Conservation (phyloP, 1,140 invertebrate species). For the Phenacoccus solenopsis region DNA sequence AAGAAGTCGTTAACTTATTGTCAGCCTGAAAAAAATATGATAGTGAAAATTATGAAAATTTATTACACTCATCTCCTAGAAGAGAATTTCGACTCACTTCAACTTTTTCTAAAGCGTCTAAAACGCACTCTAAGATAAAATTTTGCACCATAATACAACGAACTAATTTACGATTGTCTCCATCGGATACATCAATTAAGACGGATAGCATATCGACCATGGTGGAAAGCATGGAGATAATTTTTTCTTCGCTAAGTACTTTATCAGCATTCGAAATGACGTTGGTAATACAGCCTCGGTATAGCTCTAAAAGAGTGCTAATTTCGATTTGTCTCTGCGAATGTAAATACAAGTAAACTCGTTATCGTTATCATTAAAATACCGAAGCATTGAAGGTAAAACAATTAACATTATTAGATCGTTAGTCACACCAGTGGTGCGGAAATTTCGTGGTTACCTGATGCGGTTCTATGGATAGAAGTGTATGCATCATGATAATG, state of each 20-base stretch:
- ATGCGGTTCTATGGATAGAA: slow-evolving; percentile 43
- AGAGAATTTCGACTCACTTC: neutral
- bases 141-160: slow-evolving; percentile 10
- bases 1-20: neutral
- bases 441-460: slow-evolving; percentile 35
- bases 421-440: no score
- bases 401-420: no score
- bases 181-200: slow-evolving; percentile 5
- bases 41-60: neutral
- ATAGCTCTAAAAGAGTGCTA: slow-evolving; percentile 39
- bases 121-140: neutral
- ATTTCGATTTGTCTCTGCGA: slow-evolving; percentile 47
- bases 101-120: slow-evolving; percentile 9
- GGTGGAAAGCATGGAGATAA: neutral
- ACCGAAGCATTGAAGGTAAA: no score
- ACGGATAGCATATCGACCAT: slow-evolving; percentile 4
- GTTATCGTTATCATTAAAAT: no score
- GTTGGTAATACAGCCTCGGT: slow-evolving; percentile 19
- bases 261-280: neutral
- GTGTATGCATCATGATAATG: slow-evolving; percentile 41
- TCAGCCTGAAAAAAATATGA: neutral
- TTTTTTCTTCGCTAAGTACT: neutral
- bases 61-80: neutral
- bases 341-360: slow-evolving; percentile 1
- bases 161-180: neutral